Evolutionary conservation across 1,140 invertebrate species (phyloP), one percentile per base, ranked within the genome.

Genomic region (Macrobrachium nipponense): DNA sequence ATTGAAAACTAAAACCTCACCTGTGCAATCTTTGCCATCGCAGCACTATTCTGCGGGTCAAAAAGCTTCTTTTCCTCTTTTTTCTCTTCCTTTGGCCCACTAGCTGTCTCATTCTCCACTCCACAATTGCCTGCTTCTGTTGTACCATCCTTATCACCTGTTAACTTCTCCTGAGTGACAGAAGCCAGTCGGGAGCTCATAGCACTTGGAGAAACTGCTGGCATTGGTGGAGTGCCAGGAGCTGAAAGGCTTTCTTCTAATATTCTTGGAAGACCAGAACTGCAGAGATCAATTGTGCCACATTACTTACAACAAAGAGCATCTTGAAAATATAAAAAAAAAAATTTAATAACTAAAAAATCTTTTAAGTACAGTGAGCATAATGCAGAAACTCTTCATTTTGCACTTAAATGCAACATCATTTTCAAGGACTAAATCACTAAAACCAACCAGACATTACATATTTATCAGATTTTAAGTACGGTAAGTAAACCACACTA

Each of bases 11-110:
- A 20, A 17, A 70, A 27, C 14, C 66, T 61, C 44, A 86, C 83
- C 83, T 68, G 64, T 60, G 83, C 83, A 80, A 86, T 86, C 61
- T 80, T 86, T 11, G 83, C 83, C 83, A 86, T 86, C 23, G 83
- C 83, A 62, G 83, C 83, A 73, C 83, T 86, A 62, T 59, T 86
- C 23, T 80, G 83, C n/a, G 83, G 83, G 51, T 86, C 66, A 80
- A 86, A 86, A 5, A 64, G 43, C 58, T 86, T 66, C 75, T 86
- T 86, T 17, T 86, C 72, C 36, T 86, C 83, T 51, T 86, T 66
- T 23, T 80, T 72, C 15, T 17, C 61, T 61, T 86, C 83, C 36
- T 80, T 77, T 44, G 44, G 62, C 20, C 61, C 79, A 77, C 75
- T 60, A 20, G 51, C 43, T 59, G 51, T 58, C 11, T 70, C n/a